phyloP scores from a whole-genome alignment of 2,113 vertebrate species.

The Tachycineta bicolor region DNA sequence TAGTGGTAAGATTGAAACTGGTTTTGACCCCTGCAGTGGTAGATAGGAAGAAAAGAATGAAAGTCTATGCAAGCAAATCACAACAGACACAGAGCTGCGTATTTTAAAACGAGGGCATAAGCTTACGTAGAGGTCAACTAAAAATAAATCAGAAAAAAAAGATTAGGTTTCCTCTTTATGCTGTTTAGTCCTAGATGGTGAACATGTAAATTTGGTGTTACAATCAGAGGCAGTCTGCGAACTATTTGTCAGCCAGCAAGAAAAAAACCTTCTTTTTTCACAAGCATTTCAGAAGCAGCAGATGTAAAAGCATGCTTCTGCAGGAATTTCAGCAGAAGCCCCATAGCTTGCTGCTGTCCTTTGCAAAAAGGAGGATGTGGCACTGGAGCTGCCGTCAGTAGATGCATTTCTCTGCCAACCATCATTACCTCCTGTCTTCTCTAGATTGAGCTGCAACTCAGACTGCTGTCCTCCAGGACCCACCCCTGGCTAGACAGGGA shows the following conservation, averaged over 20 bases:
- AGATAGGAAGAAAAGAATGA: background rate
- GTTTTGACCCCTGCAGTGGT: background rate
- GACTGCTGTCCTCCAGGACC: constrained; percentile 58
- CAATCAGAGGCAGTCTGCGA: background rate
- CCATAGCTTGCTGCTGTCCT: background rate
- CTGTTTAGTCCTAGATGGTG: background rate
- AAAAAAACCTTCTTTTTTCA: background rate
- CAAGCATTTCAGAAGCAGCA: constrained; percentile 22
- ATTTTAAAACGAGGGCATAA: background rate
- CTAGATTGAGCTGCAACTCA: constrained; percentile 67
- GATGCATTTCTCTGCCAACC: constrained; percentile 54
- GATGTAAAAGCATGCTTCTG: background rate
- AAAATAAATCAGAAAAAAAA: background rate
- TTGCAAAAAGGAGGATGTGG: background rate
- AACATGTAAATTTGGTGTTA: background rate
- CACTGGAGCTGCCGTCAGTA: background rate
- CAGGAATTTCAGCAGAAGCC: background rate
- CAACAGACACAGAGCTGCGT: rapidly evolving
- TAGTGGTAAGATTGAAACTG: background rate
- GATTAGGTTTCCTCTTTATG: background rate
- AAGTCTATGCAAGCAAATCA: background rate
- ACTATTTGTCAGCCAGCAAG: background rate
- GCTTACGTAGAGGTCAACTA: background rate
- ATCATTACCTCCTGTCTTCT: constrained; percentile 63
- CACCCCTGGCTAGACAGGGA: constrained; percentile 65